These are phyloP conservation scores for Enteromius anoplus DNA, from an alignment of 2,797 vertebrate species.

Conservation along the genomic window DNA sequence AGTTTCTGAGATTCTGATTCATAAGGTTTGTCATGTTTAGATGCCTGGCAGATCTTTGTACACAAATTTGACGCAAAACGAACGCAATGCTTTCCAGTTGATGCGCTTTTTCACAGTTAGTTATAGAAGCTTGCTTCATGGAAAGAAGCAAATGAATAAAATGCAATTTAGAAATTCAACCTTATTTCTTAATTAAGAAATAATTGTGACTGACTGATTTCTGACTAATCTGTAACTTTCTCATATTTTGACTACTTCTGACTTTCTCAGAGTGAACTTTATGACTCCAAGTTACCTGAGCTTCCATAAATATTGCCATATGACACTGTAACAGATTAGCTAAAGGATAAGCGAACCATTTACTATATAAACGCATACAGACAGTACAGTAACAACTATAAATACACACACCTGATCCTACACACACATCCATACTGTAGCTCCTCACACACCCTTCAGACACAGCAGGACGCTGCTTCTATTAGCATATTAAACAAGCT, in stretches of 20 bases:
- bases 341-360: not conserved
- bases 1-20: not conserved
- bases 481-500: constrained; percentile 57
- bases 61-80: not conserved
- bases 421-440: constrained; percentile 2
- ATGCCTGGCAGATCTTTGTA: not conserved
- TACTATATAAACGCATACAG: not conserved
- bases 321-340: not conserved
- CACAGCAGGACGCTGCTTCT: constrained; percentile 38
- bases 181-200: not conserved
- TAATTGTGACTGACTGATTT: not conserved
- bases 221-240: not conserved
- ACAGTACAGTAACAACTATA: not conserved
- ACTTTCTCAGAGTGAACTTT: not conserved
- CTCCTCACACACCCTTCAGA: constrained; percentile 33
- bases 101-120: not conserved
- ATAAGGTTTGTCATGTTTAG: not conserved
- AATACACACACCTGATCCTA: not conserved
- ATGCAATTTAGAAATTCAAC: not conserved
- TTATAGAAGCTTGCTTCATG: not conserved
- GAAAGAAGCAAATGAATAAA: not conserved
- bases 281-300: not conserved
- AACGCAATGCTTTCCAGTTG: not conserved
- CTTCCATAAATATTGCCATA: not conserved
- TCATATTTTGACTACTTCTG: not conserved